Base-by-base conservation (phyloP, 2,113 vertebrate genomes). In the Microtus richardsoni region DNA sequence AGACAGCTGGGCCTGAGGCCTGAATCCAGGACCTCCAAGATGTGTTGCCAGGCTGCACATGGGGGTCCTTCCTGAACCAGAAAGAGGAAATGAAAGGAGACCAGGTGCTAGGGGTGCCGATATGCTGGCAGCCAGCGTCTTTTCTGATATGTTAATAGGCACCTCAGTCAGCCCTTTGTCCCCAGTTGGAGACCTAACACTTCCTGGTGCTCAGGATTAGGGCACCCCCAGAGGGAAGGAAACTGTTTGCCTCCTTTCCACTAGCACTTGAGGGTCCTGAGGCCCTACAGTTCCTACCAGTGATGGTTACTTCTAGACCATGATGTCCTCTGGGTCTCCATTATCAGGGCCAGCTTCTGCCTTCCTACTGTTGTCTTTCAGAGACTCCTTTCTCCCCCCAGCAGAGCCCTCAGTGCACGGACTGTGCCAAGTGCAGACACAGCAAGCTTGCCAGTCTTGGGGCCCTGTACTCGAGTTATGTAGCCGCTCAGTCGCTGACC, bases 361-460 rank as follows among this genome's bases (percentile, higher is more conserved):
- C 78, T 28, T 79, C 64, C 47, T 39, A 0, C 1, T 12, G 49
- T 87, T 41, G 44, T 44, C n/a, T 52, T n/a, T 44, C 73, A 22
- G 17, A 68, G 58, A 44, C 75, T 91, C 12, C 26, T 83, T 73
- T 30, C 62, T 58, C 70, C 19, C 70, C 79, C 17, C 24, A 8
- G 30, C 0, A 2, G 30, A 58, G 10, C 19, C 86, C 52, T 41
- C n/a, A 30, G 1, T 39, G 22, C 26, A 16, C 30, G 24, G 28
- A 26, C 80, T 30, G 80, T 9, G 54, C 41, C n/a, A 62, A 10
- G 58, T 28, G 36, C 36, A 26, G 6, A 52, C 77, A 82, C n/a
- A 41, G 39, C 16, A 4, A 28, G 8, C 58, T 28, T 9, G 12
- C 3, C 0, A 10, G 26, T 4, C 3, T 9, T 3, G 30, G 49